Evolutionary conservation across 1,140 invertebrate species (phyloP), one percentile per base, ranked within the genome.

Genomic region (Drosophila repletoides): DNA sequence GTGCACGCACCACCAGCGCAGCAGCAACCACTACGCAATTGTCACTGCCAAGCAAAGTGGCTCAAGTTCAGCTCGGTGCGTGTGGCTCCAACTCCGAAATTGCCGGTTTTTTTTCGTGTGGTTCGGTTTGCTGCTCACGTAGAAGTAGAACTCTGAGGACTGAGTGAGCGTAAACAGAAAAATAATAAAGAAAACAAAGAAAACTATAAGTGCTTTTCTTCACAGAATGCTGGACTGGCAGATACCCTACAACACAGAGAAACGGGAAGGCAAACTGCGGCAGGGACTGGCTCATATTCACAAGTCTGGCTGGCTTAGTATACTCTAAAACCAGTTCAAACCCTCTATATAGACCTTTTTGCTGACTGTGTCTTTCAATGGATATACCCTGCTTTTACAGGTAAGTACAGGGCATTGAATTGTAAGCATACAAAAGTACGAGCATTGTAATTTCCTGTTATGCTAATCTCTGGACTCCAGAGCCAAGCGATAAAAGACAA

Each of bases 31-130:
- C 40, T 63, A 86, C 64, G 64, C 64, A 67, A 60, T 67, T 69
- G 59, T 64, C 65, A 52, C 45, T 53, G 65, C 48, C 65, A 61
- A 21, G n/a, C 17, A 65, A 66, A 45, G 64, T 67, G 46, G 64
- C 38, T 60, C 64, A 67, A 67, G 64, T 67, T 67, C 64, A 67
- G 64, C 61, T 67, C 64, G 61, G 56, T 67, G 64, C 64, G 64
- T 67, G 64, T 53, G 45, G 40, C 33, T 40, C 41, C 2, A 33
- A 3, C 28, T 33, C 26, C 45, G 26, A 48, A 48, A 48, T 48
- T 29, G 14, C 9, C 15, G 15, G 0, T 21, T 7, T 21, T 17
- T 17, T 40, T 40, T 6, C 3, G 36, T 9, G 0, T 28, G 22
- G 31, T 41, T 53, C 22, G 0, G 14, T 33, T 43, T 55, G 28